Evolutionary conservation across 2,888 invertebrate genomes (phyloP).

Genomic region (Drosophila vallismaia): DNA sequence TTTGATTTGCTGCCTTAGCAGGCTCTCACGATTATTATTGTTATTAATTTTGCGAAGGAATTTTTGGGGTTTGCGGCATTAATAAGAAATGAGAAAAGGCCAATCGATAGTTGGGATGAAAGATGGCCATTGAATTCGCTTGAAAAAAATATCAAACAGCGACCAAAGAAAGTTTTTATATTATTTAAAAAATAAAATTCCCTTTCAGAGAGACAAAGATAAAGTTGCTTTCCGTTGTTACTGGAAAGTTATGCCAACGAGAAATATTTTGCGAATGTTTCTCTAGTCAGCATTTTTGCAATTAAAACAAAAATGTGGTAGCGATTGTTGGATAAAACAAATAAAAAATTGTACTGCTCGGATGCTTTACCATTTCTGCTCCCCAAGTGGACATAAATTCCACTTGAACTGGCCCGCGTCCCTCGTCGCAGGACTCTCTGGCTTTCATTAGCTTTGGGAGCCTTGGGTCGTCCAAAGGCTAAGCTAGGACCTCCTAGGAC

Average conservation of each 20-base stretch:
- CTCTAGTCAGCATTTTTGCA: conserved; percentile 15
- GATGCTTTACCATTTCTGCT: conserved; percentile 1
- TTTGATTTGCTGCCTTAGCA: conserved; percentile 38
- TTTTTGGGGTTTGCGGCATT: conserved; percentile 48
- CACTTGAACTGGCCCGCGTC: conserved; percentile 33
- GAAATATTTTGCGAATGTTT: conserved; percentile 19
- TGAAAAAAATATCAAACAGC: not conserved
- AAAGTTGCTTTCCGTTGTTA: conserved; percentile 7
- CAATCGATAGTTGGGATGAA: conserved; percentile 27
- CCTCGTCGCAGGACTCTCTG: conserved; percentile 7
- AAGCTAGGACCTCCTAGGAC: not conserved
- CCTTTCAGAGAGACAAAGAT: not conserved
- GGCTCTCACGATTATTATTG: conserved; percentile 49
- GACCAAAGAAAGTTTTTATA: not conserved
- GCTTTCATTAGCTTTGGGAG: conserved; percentile 35
- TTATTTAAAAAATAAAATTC: not conserved
- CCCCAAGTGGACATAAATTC: conserved; percentile 41
- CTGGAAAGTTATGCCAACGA: conserved; percentile 16
- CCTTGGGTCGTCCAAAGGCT: conserved; percentile 2
- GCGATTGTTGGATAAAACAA: conserved; percentile 20
- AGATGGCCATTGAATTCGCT: not conserved
- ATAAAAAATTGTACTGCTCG: not conserved
- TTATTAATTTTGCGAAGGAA: conserved; percentile 69
- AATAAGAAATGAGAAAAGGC: conserved; percentile 33
- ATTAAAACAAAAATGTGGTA: conserved; percentile 31